Percentiles rank a stretch among this genome's conserved stretches.
Conservation (phyloP, 1,140 invertebrate genomes). For the Choristoneura fumiferana region DNA sequence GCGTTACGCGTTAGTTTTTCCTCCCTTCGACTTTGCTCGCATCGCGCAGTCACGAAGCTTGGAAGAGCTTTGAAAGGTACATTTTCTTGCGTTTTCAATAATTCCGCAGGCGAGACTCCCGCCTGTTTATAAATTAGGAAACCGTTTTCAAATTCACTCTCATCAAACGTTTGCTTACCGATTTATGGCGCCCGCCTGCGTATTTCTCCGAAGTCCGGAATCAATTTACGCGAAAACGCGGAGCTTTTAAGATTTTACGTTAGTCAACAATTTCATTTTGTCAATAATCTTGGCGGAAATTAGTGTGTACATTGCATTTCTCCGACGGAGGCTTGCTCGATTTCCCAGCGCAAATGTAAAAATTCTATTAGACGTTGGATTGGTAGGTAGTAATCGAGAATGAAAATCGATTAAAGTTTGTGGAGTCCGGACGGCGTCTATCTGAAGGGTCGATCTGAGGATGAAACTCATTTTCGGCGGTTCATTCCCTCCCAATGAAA, state of each 20-base stretch:
- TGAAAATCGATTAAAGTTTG: conserved; percentile 56
- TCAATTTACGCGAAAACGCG: conserved; percentile 61
- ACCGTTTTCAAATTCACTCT: conserved; percentile 63
- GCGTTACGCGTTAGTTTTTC: conserved; percentile 34
- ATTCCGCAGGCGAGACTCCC: conserved; percentile 35
- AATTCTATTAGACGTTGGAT: conserved; percentile 50
- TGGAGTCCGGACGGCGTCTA: conserved; percentile 32
- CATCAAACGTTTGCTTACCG: conserved; percentile 54
- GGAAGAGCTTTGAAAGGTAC: background rate
- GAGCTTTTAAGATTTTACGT: conserved; percentile 52
- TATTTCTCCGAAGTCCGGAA: conserved; percentile 50
- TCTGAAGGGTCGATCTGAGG: conserved; percentile 42
- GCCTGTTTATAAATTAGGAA: conserved; percentile 53
- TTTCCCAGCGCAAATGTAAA: conserved; percentile 48
- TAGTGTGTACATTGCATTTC: conserved; percentile 65
- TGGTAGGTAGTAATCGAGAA: conserved; percentile 41
- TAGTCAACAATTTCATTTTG: conserved; percentile 33
- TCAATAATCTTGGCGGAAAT: conserved; percentile 53
- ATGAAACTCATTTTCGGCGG: conserved; percentile 40
- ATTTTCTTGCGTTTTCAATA: conserved; percentile 36
- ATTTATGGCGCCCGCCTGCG: conserved; percentile 40
- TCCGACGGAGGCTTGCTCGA: conserved; percentile 31
- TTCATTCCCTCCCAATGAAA: conserved; percentile 26
- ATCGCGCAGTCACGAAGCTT: conserved; percentile 4
- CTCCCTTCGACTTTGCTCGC: background rate